Evolutionary conservation across 2,797 vertebrate genomes (phyloP).

Genomic region (Otus scops): DNA sequence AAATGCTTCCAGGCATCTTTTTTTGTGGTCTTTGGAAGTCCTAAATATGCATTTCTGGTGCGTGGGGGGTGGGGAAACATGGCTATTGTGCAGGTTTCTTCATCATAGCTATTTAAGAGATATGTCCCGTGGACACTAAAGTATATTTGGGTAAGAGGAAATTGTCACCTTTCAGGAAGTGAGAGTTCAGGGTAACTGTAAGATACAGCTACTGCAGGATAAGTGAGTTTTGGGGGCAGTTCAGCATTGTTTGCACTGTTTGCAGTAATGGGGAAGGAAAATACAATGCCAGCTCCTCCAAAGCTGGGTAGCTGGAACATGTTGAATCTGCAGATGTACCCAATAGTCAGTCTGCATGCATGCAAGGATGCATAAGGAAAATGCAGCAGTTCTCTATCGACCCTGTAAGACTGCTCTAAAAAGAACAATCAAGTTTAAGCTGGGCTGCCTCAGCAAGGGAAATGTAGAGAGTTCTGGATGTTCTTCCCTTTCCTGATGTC

Average conservation of each 20-base stretch:
- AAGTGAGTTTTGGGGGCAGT: background rate
- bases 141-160: background rate
- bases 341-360: background rate
- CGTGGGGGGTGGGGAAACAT: background rate
- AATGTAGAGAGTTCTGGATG: background rate
- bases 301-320: background rate
- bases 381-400: background rate
- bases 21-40: background rate
- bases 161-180: background rate
- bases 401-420: background rate
- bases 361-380: background rate
- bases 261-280: rapidly evolving
- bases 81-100: background rate
- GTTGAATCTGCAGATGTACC: background rate
- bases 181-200: background rate
- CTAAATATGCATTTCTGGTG: background rate
- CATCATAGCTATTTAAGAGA: background rate
- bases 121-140: background rate
- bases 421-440: background rate
- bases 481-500: background rate
- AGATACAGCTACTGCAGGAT: background rate
- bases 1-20: background rate
- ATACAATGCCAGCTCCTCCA: background rate
- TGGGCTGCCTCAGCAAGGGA: background rate
- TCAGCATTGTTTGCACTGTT: background rate